These are phyloP conservation scores for Labeo rohita DNA, from an alignment of 2,113 vertebrate species.

Conservation along the genomic window DNA sequence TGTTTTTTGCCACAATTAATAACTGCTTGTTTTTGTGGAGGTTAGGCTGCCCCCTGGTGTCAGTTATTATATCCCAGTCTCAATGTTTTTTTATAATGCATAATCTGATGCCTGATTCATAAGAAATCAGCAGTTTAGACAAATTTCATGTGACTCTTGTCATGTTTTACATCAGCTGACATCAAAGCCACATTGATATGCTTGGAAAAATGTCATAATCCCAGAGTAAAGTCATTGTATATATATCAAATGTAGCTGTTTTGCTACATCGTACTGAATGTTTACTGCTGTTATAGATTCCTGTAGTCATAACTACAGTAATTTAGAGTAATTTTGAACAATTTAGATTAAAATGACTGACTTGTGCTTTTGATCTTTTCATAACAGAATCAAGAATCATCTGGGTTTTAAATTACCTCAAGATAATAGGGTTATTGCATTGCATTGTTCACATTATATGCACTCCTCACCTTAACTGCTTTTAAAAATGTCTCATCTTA, in stretches of 20 bases:
- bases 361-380: neutral
- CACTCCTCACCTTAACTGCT: neutral
- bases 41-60: slow-evolving; percentile 7
- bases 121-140: neutral
- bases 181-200: neutral
- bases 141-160: slow-evolving; percentile 24
- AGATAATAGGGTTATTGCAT: neutral
- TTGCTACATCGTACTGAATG: neutral
- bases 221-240: neutral
- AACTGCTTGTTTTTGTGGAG: neutral
- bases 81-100: neutral
- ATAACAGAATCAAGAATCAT: no score
- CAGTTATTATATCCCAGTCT: neutral
- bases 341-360: neutral
- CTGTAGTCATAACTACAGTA: neutral
- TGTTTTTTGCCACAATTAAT: neutral
- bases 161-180: slow-evolving; percentile 7
- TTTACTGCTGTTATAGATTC: neutral
- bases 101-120: neutral
- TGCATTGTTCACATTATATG: neutral
- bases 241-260: neutral
- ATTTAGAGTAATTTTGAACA: neutral
- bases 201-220: neutral
- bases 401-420: no score
- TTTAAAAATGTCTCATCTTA: no score